phyloP scores from a whole-genome alignment of 2,888 invertebrate genomes.

The Platycheirus albimanus region DNA sequence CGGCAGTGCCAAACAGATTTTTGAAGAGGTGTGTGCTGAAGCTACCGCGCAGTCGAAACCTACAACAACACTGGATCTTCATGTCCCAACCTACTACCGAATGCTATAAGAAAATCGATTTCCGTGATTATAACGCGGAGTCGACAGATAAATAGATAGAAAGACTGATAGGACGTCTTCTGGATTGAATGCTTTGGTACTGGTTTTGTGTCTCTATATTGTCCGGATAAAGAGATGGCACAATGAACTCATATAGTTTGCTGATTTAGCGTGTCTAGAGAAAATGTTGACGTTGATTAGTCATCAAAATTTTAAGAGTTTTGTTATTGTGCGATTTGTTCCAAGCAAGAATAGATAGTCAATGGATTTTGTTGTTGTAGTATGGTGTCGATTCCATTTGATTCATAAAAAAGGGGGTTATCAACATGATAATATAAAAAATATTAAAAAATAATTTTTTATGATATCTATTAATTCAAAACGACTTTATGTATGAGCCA shows the following conservation, averaged over 20 bases:
- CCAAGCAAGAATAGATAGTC: background rate
- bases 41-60: constrained; percentile 34
- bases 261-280: constrained; percentile 37
- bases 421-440: constrained; percentile 18
- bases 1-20: background rate
- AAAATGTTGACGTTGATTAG: constrained; percentile 50
- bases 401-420: constrained; percentile 26
- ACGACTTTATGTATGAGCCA: background rate
- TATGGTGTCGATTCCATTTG: constrained; percentile 32
- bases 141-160: constrained; percentile 38
- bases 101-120: constrained; percentile 63
- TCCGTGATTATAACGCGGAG: constrained; percentile 65
- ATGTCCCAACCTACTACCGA: constrained; percentile 60
- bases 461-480: constrained; percentile 16
- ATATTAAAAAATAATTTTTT: background rate
- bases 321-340: constrained; percentile 34
- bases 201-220: background rate
- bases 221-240: constrained; percentile 21
- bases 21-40: constrained; percentile 36
- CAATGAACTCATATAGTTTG: constrained; percentile 54
- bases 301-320: constrained; percentile 29
- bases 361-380: background rate
- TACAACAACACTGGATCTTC: constrained; percentile 56
- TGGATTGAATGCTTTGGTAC: constrained; percentile 12
- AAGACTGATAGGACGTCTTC: constrained; percentile 30